Base-by-base conservation (phyloP, 2,113 vertebrate genomes). In the Chelonoidis abingdonii region DNA sequence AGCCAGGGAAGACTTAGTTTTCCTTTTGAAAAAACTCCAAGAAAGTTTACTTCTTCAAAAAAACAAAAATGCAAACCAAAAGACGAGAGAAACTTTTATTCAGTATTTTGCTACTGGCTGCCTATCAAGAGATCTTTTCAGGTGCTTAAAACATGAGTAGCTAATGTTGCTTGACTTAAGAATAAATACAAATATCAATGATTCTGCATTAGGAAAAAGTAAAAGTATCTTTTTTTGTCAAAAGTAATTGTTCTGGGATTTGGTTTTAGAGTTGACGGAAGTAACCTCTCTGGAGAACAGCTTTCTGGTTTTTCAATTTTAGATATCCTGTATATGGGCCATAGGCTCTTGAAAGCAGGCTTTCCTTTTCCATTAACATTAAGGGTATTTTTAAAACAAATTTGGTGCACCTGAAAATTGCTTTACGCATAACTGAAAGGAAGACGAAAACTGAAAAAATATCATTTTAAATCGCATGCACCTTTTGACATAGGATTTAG, bases 51-150 rank as follows among this genome's bases (percentile, higher is more conserved):
- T 52, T 94, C 86, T 80, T 90, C 50, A 16, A 54, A 87, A 78
- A 31, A 56, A 52, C 62, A 31, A 65, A 21, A 78, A 87, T 27
- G 53, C 21, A 89, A 69, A 84, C 49, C 0, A 0, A 93, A 57
- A 93, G 78, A 54, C 75, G 10, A 49, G 86, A 89, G 76, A 83
- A 80, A 8, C 86, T 57, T 89, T 79, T 92, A 85, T 80, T 87
- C 41, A 72, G 76, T 82, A 6, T 44, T 94, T 95, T 97, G 87
- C 89, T 81, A 14, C 52, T 72, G 11, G 27, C 50, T 35, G 52
- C 38, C 81, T 80, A 79, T 82, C 12, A 81, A 96, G 81, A 91
- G 80, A 47, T 35, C 19, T n/a, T 91, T 89, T 87, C 78, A 93
- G 80, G n/a, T 6, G 93, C 12, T 86, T 92, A 56, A 56, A 14